Evolutionary conservation across 1,140 invertebrate species (phyloP).

Genomic region (Bombus impatiens): DNA sequence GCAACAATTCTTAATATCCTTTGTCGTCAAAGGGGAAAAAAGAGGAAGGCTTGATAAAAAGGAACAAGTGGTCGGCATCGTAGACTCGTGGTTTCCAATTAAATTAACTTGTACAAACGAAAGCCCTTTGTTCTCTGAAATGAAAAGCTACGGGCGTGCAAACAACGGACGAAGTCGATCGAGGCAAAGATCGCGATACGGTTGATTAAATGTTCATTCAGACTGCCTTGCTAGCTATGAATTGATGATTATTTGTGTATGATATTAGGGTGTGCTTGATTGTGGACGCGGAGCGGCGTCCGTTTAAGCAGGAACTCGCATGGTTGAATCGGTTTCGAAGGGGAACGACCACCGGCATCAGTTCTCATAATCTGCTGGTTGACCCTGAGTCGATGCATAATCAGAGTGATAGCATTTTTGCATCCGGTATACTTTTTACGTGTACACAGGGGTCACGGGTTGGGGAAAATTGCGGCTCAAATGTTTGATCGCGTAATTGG

Average conservation of each 20-base stretch:
- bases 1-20: background rate
- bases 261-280: conserved; percentile 1
- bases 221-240: background rate
- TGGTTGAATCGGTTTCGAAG: conserved; percentile 46
- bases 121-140: background rate
- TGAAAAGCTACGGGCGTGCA: conserved; percentile 8
- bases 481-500: background rate
- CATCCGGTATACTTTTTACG: conserved; percentile 40
- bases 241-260: conserved; percentile 30
- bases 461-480: background rate
- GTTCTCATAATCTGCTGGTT: conserved; percentile 64
- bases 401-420: conserved; percentile 33
- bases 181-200: background rate
- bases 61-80: background rate
- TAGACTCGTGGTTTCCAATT: background rate
- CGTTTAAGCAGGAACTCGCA: conserved; percentile 54
- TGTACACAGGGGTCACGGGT: background rate
- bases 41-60: background rate
- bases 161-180: background rate
- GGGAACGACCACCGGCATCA: conserved; percentile 35
- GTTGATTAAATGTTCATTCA: conserved; percentile 31
- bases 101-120: conserved; percentile 21
- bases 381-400: conserved; percentile 57
- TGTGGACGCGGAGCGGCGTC: too few species aligned
- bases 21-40: background rate